These are phyloP conservation scores for Mustela nigripes DNA, from an alignment of 2,113 vertebrate genomes.

Conservation along the genomic window DNA sequence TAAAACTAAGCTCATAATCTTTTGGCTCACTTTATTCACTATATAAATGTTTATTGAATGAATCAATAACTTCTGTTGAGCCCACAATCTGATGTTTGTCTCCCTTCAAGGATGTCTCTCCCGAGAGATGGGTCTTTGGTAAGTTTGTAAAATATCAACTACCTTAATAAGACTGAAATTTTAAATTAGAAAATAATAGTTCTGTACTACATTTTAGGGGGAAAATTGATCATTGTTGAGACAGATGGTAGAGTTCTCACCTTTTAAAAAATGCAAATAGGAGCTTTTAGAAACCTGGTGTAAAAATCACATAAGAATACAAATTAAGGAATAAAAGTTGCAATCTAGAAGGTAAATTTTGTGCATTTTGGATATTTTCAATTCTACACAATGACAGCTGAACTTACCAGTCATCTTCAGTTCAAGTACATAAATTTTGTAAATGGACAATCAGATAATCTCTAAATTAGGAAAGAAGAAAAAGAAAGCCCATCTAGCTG, in stretches of 20 bases:
- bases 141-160: slow-evolving; percentile 43
- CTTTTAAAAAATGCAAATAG: slow-evolving; percentile 59
- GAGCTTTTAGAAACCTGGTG: slow-evolving; percentile 64
- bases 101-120: background rate
- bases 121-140: background rate
- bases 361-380: slow-evolving; percentile 30
- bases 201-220: slow-evolving; percentile 50
- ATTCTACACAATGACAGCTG: background rate
- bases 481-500: slow-evolving; percentile 37
- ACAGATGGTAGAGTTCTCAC: slow-evolving; percentile 75
- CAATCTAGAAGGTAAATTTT: slow-evolving; percentile 16
- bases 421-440: slow-evolving; percentile 6
- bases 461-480: slow-evolving; percentile 53
- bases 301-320: slow-evolving; percentile 71
- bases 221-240: slow-evolving; percentile 57
- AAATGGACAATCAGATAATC: slow-evolving; percentile 44
- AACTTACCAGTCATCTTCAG: slow-evolving; percentile 40
- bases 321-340: slow-evolving; percentile 65
- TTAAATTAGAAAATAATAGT: slow-evolving; percentile 53
- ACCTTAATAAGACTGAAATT: slow-evolving; percentile 44
- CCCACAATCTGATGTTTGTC: background rate
- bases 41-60: background rate
- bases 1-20: background rate
- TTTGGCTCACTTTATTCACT: background rate
- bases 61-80: background rate